A percentile compares a stretch with the other conserved stretches of the same genome.
Evolutionary conservation across 92 coral and sea anemone genomes (phyloP).

Genomic region (Porites lobata): DNA sequence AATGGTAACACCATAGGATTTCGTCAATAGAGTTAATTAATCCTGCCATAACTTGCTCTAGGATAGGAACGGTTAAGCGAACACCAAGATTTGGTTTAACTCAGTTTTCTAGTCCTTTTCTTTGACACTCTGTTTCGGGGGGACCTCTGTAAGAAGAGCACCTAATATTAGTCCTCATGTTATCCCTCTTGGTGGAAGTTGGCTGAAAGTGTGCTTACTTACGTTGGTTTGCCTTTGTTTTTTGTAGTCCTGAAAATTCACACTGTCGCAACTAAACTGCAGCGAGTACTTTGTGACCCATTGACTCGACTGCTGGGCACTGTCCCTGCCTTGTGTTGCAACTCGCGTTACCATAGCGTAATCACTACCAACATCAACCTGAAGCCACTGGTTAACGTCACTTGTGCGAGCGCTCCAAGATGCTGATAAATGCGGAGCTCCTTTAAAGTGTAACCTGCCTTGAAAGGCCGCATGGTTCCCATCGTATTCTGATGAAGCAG

Average conservation of each 20-base stretch:
- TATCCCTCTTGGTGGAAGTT: too few relatives aligned
- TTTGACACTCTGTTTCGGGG: too few relatives aligned
- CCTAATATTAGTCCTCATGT: too few relatives aligned
- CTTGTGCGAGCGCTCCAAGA: background rate
- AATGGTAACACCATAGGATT: too few relatives aligned
- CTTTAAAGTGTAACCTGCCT: background rate
- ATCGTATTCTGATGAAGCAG: background rate
- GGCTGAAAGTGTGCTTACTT: background rate
- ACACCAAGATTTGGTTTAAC: too few relatives aligned
- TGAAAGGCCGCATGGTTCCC: background rate
- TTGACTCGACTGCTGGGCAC: background rate
- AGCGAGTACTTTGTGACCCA: constrained; percentile 11
- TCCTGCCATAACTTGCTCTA: too few relatives aligned
- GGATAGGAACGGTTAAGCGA: too few relatives aligned
- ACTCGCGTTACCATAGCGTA: background rate
- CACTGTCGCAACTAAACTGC: background rate
- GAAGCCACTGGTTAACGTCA: constrained; percentile 8
- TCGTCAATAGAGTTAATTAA: too few relatives aligned
- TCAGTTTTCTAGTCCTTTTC: too few relatives aligned
- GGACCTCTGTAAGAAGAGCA: too few relatives aligned
- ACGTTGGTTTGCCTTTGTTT: constrained; percentile 2
- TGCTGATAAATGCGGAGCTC: background rate
- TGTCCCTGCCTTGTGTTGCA: constrained; percentile 13
- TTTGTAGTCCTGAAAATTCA: constrained; percentile 1
- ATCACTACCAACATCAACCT: constrained; percentile 2